phyloP scores from a whole-genome alignment of 1,140 invertebrate species.

The Penaeus vannamei region DNA sequence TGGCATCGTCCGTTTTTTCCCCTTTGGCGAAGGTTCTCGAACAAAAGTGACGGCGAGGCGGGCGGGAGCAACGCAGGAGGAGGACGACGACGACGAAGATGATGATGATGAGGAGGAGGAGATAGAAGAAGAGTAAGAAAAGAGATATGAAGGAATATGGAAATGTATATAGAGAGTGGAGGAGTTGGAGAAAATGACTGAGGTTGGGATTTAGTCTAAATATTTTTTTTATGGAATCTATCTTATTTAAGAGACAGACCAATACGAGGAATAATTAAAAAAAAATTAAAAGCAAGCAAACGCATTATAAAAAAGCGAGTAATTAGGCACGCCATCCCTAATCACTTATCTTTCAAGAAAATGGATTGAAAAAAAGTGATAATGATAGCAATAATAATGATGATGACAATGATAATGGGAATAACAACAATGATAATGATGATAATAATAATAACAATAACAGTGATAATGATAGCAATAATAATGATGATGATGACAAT shows the following conservation, averaged over 20 bases:
- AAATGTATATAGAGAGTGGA: not conserved
- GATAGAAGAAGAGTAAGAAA: not conserved
- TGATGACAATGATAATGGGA: no score
- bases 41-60: not conserved
- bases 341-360: not conserved
- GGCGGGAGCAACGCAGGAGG: not conserved
- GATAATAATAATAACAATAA: no score
- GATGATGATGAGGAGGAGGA: not conserved
- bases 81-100: not conserved
- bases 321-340: not conserved
- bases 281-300: not conserved
- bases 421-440: no score
- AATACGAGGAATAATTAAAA: not conserved
- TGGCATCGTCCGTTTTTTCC: conserved; percentile 12
- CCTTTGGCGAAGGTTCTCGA: no score
- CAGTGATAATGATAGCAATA: no score
- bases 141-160: not conserved
- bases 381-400: no score
- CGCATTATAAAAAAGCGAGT: not conserved
- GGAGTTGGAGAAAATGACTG: not conserved
- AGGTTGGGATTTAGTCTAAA: no score
- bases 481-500: no score
- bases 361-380: not conserved
- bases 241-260: not conserved
- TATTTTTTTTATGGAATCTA: no score